phyloP scores from a whole-genome alignment of 2,888 invertebrate species.

The Tetanocera ferruginea region DNA sequence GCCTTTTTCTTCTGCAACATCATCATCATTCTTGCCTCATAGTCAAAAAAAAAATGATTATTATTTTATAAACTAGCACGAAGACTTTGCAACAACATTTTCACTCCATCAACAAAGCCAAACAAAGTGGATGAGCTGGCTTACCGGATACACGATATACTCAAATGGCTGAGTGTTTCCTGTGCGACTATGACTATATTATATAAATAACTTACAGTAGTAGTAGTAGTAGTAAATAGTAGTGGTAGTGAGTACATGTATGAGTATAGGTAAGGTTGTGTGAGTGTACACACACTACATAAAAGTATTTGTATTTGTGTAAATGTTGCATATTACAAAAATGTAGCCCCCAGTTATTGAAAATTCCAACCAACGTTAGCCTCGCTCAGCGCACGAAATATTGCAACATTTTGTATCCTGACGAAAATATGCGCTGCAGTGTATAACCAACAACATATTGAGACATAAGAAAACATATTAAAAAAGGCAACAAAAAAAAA shows the following conservation, averaged over 20 bases:
- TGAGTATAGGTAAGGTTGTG: neutral
- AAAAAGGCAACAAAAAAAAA: neutral
- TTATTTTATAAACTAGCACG: no score
- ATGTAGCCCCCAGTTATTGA: constrained; percentile 37
- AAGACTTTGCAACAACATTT: neutral
- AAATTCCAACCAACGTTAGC: constrained; percentile 23
- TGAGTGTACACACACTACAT: no score
- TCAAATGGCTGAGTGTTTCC: neutral
- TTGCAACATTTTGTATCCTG: constrained; percentile 2
- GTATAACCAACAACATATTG: neutral
- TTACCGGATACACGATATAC: neutral
- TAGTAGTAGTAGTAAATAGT: neutral
- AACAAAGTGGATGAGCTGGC: neutral
- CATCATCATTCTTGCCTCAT: no score
- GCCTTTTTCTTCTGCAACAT: no score
- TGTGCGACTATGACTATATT: neutral
- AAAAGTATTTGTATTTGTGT: neutral
- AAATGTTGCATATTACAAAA: neutral
- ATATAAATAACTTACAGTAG: neutral
- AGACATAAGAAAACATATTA: neutral
- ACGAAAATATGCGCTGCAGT: neutral
- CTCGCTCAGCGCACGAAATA: neutral
- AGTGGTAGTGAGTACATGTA: neutral
- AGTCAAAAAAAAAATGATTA: constrained; percentile 7
- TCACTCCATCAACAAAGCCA: neutral